These are phyloP conservation scores for Eugnorisma glareosa DNA, from an alignment of 2,888 invertebrate species.

Conservation along the genomic window DNA sequence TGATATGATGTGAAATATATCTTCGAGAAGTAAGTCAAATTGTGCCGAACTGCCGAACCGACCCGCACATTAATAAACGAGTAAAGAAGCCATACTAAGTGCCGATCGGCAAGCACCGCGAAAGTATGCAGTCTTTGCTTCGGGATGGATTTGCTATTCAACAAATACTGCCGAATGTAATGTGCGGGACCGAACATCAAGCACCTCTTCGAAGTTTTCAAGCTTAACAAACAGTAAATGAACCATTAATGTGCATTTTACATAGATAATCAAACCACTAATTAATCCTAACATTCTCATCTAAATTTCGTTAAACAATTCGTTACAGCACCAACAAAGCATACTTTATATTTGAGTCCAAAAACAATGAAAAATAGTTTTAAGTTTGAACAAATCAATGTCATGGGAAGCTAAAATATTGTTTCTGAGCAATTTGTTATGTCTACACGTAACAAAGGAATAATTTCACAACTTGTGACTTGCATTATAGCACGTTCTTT, in stretches of 20 bases:
- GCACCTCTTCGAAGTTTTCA: background rate
- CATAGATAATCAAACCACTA: constrained; percentile 22
- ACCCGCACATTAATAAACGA: background rate
- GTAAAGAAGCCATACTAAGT: background rate
- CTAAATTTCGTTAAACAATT: constrained; percentile 53
- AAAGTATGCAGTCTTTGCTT: background rate
- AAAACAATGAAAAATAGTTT: constrained; percentile 40
- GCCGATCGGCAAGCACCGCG: background rate
- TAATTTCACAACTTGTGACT: constrained; percentile 66
- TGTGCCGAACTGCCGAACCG: no score
- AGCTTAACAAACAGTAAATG: background rate
- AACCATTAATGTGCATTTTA: background rate
- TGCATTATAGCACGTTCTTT: constrained; percentile 62
- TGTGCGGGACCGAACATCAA: background rate
- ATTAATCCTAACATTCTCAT: constrained; percentile 54
- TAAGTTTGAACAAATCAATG: constrained; percentile 64
- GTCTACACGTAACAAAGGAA: constrained; percentile 69
- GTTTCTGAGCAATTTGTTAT: constrained; percentile 64
- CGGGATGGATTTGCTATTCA: background rate
- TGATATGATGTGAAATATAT: background rate
- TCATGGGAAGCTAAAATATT: constrained; percentile 68
- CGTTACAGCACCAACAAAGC: constrained; percentile 50
- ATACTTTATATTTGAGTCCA: constrained; percentile 26
- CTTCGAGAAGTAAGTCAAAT: background rate
- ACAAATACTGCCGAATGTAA: background rate